phyloP scores from a whole-genome alignment of 2,113 vertebrate genomes.

The Eptatretus burgeri region DNA sequence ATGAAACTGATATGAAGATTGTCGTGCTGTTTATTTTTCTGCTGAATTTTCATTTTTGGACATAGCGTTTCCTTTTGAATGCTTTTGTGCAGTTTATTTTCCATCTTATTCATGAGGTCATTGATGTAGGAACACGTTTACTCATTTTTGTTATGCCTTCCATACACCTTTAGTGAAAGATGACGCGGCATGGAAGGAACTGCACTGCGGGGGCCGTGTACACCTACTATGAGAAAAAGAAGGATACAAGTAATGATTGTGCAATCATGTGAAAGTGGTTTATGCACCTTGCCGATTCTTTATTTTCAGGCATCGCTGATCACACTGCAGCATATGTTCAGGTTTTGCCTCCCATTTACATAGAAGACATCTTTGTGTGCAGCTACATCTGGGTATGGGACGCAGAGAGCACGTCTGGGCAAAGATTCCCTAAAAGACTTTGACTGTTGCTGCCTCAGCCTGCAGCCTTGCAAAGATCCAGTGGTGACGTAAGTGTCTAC shows the following conservation, averaged over 20 bases:
- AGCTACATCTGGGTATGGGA: conserved; percentile 59
- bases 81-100: too few relatives aligned
- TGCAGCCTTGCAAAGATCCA: conserved; percentile 48
- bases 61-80: too few relatives aligned
- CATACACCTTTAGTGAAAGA: conserved; percentile 11
- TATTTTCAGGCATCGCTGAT: too few relatives aligned
- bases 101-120: too few relatives aligned
- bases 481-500: conserved; percentile 33
- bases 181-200: conserved; percentile 67
- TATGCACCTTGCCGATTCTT: too few relatives aligned
- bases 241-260: conserved; percentile 34
- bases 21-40: too few relatives aligned
- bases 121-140: too few relatives aligned
- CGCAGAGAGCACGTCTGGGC: conserved; percentile 48
- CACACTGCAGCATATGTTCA: too few relatives aligned
- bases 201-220: conserved; percentile 63
- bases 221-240: conserved; percentile 65
- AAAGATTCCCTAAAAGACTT: conserved; percentile 66
- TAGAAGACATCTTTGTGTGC: neutral
- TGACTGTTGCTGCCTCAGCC: conserved; percentile 54
- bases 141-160: too few relatives aligned
- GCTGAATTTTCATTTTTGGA: too few relatives aligned
- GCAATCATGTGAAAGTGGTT: neutral
- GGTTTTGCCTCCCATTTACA: too few relatives aligned
- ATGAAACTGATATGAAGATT: too few relatives aligned